These are phyloP conservation scores for Pterostichus niger DNA, from an alignment of 2,888 invertebrate species.

Conservation along the genomic window DNA sequence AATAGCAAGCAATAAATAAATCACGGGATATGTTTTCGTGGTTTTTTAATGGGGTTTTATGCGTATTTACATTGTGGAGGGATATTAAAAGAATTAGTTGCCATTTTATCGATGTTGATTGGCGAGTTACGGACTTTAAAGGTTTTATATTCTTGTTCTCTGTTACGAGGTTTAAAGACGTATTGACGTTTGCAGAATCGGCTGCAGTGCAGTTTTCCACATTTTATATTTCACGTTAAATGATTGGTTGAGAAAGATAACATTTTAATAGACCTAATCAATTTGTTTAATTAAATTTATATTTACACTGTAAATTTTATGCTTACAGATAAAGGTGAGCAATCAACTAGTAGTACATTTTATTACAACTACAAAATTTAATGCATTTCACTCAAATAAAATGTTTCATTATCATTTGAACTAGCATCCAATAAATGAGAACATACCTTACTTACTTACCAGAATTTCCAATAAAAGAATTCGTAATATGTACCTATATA, in stretches of 20 bases:
- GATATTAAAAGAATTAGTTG: constrained; percentile 37
- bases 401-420: too few species aligned
- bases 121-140: neutral
- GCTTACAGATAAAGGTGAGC: constrained; percentile 8
- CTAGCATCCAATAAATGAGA: too few species aligned
- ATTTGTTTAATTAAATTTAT: constrained; percentile 38
- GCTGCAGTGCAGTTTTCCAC: too few species aligned
- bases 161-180: too few species aligned
- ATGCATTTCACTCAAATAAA: too few species aligned
- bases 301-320: constrained; percentile 31
- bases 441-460: too few species aligned
- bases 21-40: constrained; percentile 13
- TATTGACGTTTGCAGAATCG: too few species aligned
- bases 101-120: constrained; percentile 26
- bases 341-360: neutral
- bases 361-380: constrained; percentile 4
- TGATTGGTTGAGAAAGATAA: neutral
- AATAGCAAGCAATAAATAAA: constrained; percentile 29
- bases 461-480: too few species aligned
- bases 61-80: constrained; percentile 6
- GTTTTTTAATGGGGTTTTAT: neutral
- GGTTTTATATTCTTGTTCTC: too few species aligned
- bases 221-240: neutral
- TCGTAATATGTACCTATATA: too few species aligned
- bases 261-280: constrained; percentile 25